These are phyloP conservation scores for Ceyx erithaca DNA, from an alignment of 2,797 vertebrate genomes.

Conservation along the genomic window DNA sequence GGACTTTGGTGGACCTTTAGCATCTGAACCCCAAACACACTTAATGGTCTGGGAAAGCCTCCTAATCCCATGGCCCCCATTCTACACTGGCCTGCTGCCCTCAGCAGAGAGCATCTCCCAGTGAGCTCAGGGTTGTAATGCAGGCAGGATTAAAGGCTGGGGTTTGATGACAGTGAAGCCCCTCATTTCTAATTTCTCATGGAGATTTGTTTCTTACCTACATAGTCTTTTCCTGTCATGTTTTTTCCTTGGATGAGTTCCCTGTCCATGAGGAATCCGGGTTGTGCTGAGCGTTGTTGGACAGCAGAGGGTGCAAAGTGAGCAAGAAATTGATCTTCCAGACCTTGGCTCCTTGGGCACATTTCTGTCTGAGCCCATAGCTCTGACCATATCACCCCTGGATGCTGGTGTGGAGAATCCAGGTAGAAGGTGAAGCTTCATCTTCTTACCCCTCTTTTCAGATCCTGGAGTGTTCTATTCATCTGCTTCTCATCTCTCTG, in stretches of 20 bases:
- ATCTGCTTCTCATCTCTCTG: background rate
- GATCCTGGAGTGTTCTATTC: background rate
- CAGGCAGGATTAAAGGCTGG: background rate
- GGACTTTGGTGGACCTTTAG: background rate
- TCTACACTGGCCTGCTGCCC: background rate
- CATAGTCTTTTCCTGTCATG: background rate
- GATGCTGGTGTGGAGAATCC: background rate
- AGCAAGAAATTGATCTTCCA: slow-evolving; percentile 36
- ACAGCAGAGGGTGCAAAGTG: slow-evolving; percentile 78
- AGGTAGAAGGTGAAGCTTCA: background rate
- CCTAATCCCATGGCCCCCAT: background rate
- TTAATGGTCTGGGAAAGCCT: background rate
- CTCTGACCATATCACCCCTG: background rate
- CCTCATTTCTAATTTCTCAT: background rate
- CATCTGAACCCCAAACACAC: background rate
- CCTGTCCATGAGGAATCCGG: background rate
- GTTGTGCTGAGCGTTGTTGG: background rate
- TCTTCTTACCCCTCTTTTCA: background rate
- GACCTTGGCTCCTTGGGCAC: background rate
- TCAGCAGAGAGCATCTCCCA: background rate
- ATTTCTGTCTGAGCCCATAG: background rate
- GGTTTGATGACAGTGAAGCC: background rate
- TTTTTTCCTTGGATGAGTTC: background rate
- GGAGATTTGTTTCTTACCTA: background rate
- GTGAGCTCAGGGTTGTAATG: background rate